Conservation (phyloP, 2,888 invertebrate genomes). For the Cylindroiulus punctatus region DNA sequence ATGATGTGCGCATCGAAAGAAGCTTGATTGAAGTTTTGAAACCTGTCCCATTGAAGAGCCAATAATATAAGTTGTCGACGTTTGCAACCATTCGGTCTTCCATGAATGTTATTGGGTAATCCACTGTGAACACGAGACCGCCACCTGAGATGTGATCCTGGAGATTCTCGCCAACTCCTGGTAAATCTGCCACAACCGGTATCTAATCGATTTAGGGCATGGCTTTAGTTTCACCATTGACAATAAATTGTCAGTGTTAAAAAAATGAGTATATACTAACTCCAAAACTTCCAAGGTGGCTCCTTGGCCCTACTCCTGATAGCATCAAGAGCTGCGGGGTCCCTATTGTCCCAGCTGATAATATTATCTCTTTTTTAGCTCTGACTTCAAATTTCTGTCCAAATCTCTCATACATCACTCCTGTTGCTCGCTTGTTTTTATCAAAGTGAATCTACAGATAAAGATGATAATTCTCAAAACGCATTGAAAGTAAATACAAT, state of each 20-base stretch:
- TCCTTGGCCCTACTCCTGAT: slow-evolving; percentile 49
- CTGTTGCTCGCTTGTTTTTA: slow-evolving; percentile 24
- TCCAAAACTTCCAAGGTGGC: neutral
- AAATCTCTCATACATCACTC: slow-evolving; percentile 11
- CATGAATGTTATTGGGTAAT: slow-evolving; percentile 80
- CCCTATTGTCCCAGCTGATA: slow-evolving; percentile 29
- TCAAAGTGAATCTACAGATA: neutral
- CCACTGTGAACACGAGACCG: slow-evolving; percentile 68
- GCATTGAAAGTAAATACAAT: too few relatives aligned
- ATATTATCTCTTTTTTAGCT: slow-evolving; percentile 44
- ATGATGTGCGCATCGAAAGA: neutral
- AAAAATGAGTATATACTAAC: neutral
- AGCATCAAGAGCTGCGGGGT: slow-evolving; percentile 47
- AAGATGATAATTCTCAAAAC: too few relatives aligned
- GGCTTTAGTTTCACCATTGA: neutral
- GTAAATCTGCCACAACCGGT: slow-evolving; percentile 72
- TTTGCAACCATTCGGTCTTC: slow-evolving; percentile 68
- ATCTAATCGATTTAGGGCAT: slow-evolving; percentile 62
- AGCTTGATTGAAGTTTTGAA: neutral
- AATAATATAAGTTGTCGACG: slow-evolving; percentile 66
- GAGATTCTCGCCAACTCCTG: slow-evolving; percentile 77
- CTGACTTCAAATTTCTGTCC: neutral
- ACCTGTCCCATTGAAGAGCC: slow-evolving; percentile 77
- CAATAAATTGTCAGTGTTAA: too few relatives aligned
- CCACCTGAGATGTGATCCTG: slow-evolving; percentile 76